These are phyloP conservation scores for Trichechus manatus DNA, from an alignment of 2,113 vertebrate species.

Conservation along the genomic window DNA sequence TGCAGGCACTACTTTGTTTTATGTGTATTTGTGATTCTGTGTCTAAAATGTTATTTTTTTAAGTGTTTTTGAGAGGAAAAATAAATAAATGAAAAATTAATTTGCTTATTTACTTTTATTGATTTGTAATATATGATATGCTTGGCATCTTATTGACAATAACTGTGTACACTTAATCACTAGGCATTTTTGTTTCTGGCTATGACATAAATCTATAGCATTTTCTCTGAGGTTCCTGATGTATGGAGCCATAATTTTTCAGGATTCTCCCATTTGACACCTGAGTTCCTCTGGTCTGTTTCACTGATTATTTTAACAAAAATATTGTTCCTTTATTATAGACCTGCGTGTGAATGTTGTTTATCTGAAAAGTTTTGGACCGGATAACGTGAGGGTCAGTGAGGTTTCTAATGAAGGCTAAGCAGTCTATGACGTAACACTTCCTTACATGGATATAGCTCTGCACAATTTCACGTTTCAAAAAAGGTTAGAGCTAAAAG, in stretches of 20 bases:
- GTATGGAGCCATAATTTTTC: neutral
- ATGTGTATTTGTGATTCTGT: conserved; percentile 73
- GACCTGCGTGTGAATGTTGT: neutral
- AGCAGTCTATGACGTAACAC: neutral
- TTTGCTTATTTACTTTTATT: conserved; percentile 42
- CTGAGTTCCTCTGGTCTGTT: neutral
- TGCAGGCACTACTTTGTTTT: conserved; percentile 61
- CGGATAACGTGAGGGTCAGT: neutral
- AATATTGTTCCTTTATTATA: neutral
- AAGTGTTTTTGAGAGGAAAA: conserved; percentile 68
- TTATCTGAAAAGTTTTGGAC: neutral
- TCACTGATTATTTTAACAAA: neutral
- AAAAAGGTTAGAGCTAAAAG: neutral
- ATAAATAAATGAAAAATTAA: conserved; percentile 74
- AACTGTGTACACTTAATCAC: neutral
- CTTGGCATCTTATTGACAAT: neutral
- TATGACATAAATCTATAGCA: neutral
- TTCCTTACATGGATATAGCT: neutral
- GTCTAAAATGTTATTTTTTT: conserved; percentile 76
- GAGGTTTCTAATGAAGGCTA: neutral
- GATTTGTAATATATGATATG: neutral
- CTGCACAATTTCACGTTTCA: neutral
- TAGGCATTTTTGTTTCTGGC: neutral
- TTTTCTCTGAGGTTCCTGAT: neutral
- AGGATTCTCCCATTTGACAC: neutral